These are phyloP conservation scores for Pteruthius melanotis DNA, from an alignment of 2,113 vertebrate species.

Conservation along the genomic window DNA sequence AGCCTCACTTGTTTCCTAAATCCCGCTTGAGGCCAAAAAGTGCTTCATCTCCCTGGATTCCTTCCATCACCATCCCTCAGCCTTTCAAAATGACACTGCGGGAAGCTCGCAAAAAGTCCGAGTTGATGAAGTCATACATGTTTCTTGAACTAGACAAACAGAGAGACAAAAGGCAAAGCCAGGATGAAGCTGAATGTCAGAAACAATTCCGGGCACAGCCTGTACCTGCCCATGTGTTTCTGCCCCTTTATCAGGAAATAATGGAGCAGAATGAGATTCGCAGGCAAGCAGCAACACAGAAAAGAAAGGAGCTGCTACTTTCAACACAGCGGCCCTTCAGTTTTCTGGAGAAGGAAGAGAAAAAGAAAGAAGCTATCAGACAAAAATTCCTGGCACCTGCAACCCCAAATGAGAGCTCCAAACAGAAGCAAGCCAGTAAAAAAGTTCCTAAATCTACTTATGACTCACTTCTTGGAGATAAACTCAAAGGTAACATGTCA, in stretches of 20 bases:
- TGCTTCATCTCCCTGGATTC: constrained; percentile 57
- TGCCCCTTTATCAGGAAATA: constrained; percentile 82
- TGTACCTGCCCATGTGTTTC: constrained; percentile 79
- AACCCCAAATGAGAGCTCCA: constrained; percentile 53
- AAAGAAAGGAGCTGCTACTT: constrained; percentile 84
- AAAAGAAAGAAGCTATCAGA: constrained; percentile 72
- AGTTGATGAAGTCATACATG: constrained; percentile 64
- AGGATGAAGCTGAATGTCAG: constrained; percentile 83
- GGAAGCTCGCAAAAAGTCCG: constrained; percentile 65
- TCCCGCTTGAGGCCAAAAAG: constrained; percentile 50
- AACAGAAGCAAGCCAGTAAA: constrained; percentile 47
- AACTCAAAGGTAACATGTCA: constrained; percentile 79
- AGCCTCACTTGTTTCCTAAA: constrained; percentile 25
- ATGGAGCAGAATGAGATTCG: constrained; percentile 76
- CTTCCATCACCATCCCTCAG: constrained; percentile 71
- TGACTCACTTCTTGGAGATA: constrained; percentile 70
- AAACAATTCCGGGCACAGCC: constrained; percentile 86
- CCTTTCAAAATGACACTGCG: constrained; percentile 72
- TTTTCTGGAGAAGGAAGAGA: constrained; percentile 82
- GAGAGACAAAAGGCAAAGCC: constrained; percentile 71
- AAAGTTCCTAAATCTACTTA: constrained; percentile 73
- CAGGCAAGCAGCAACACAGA: constrained; percentile 76
- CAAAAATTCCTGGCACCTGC: constrained; percentile 55
- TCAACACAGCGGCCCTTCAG: constrained; percentile 88
- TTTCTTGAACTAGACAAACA: constrained; percentile 64